A percentile compares a stretch with the other conserved stretches of the same genome.
phyloP scores from a whole-genome alignment of 2,888 invertebrate species.

The Lithophane semibrunnea region DNA sequence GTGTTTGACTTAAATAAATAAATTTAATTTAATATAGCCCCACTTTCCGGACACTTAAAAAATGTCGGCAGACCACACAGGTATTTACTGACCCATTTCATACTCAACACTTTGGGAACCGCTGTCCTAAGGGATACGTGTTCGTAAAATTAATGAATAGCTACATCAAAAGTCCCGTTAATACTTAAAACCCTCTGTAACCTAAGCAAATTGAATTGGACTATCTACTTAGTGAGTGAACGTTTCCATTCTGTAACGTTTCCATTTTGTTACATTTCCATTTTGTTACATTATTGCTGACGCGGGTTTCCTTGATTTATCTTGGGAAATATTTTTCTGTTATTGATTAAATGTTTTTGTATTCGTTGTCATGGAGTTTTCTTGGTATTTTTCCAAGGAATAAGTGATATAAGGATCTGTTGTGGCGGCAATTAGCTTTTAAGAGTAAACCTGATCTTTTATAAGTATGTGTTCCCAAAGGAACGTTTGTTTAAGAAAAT shows the following conservation, averaged over 20 bases:
- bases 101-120: conserved; percentile 27
- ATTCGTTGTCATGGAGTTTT: conserved; percentile 11
- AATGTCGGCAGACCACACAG: not conserved
- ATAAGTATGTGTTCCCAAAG: not conserved
- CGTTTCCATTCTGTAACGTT: conserved; percentile 19
- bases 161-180: conserved; percentile 65
- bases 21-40: not conserved
- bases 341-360: conserved; percentile 44
- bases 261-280: conserved; percentile 33
- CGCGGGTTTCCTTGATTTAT: conserved; percentile 47
- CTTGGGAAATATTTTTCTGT: conserved; percentile 37
- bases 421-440: conserved; percentile 7
- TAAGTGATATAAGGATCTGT: not conserved
- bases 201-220: conserved; percentile 73
- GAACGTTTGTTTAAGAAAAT: not conserved
- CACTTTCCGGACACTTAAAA: not conserved
- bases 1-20: no score
- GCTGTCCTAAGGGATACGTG: conserved; percentile 52
- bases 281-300: conserved; percentile 52
- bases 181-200: conserved; percentile 66
- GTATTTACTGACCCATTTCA: conserved; percentile 19
- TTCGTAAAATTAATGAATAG: conserved; percentile 72
- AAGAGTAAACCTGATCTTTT: not conserved
- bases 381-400: conserved; percentile 19
- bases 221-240: conserved; percentile 54